Conservation (phyloP, 1,140 invertebrate species). For the Pseudomyrmex gracilis region DNA sequence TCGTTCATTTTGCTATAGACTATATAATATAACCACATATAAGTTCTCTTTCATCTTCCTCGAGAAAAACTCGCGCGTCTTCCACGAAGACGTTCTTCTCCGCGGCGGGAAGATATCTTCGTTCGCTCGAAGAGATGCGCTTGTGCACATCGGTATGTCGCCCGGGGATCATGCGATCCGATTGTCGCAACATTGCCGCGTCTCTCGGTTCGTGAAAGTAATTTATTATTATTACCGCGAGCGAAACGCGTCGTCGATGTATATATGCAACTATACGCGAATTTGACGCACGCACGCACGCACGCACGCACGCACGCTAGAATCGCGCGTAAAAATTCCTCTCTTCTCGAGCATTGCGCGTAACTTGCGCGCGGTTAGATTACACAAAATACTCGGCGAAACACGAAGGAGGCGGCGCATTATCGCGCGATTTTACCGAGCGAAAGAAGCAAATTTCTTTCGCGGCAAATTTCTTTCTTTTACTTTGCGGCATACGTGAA, state of each 20-base stretch:
- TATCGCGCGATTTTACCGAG: too few relatives aligned
- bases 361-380: too few relatives aligned
- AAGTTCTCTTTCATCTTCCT: background rate
- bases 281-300: background rate
- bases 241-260: conserved; percentile 7
- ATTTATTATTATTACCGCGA: conserved; percentile 35
- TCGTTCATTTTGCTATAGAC: too few relatives aligned
- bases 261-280: background rate
- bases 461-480: too few relatives aligned
- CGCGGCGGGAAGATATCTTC: too few relatives aligned
- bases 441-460: too few relatives aligned
- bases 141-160: background rate
- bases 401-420: too few relatives aligned
- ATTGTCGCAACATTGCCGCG: conserved; percentile 26
- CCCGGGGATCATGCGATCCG: conserved; percentile 26
- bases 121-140: too few relatives aligned
- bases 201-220: conserved; percentile 35
- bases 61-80: background rate
- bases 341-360: too few relatives aligned
- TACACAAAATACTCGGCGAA: too few relatives aligned
- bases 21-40: too few relatives aligned
- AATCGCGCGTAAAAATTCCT: background rate
- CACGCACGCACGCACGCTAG: conserved; percentile 4
- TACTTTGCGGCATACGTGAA: too few relatives aligned
- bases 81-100: background rate